Conservation (phyloP, 2,797 vertebrate genomes). For the Macropus fuliginosus region DNA sequence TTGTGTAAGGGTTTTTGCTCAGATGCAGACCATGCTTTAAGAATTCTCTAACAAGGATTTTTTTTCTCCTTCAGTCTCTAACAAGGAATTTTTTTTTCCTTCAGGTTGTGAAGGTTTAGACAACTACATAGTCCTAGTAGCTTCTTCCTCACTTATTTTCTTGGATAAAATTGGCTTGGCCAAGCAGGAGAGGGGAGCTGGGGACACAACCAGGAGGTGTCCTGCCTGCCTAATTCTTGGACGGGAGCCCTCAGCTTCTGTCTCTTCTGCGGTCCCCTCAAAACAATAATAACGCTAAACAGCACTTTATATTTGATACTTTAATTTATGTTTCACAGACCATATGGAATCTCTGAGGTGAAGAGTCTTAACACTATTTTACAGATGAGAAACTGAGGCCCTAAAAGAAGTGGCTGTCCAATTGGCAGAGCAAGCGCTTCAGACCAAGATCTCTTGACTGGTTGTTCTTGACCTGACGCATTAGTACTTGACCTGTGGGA, state of each 20-base stretch:
- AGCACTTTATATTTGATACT: constrained; percentile 45
- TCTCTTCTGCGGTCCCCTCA: neutral
- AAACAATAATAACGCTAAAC: neutral
- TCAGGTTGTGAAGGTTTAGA: neutral
- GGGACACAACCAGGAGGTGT: neutral
- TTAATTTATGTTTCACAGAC: constrained; percentile 57
- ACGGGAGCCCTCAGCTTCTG: neutral
- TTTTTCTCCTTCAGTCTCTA: neutral
- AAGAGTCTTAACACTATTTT: neutral
- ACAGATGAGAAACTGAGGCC: neutral
- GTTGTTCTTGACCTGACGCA: neutral
- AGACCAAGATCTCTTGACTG: neutral
- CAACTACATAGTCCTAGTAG: neutral
- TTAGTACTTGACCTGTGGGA: neutral
- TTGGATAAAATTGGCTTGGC: constrained; percentile 21
- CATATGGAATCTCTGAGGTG: neutral
- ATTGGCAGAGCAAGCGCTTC: neutral
- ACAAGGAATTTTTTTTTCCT: neutral
- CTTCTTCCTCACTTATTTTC: neutral
- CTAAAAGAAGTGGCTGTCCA: neutral
- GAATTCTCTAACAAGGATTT: neutral
- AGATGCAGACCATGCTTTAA: neutral
- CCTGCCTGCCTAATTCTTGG: neutral
- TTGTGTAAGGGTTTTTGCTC: neutral
- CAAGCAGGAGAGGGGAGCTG: neutral